phyloP scores from a whole-genome alignment of 2,113 vertebrate species.

The Haemorhous mexicanus region DNA sequence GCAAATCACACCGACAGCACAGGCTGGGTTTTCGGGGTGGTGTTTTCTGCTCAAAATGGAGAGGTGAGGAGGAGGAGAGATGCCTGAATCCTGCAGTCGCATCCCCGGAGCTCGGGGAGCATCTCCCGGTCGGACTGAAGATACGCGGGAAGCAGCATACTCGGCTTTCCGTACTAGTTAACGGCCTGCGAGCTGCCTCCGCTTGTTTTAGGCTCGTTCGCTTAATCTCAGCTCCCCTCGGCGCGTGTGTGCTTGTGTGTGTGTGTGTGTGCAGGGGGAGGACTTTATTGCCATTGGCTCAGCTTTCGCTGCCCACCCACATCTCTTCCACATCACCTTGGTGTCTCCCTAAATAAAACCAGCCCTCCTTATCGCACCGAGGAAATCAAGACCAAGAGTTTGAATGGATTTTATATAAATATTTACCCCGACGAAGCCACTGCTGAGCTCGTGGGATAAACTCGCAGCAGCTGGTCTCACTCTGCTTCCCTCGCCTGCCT shows the following conservation, averaged over 20 bases:
- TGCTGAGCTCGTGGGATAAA: slow-evolving; percentile 65
- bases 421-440: slow-evolving; percentile 66
- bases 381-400: slow-evolving; percentile 81
- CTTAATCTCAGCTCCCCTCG: slow-evolving; percentile 70
- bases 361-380: slow-evolving; percentile 79
- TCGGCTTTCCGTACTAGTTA: slow-evolving; percentile 51
- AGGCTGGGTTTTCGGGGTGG: neutral
- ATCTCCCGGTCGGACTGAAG: neutral
- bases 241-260: slow-evolving; percentile 59
- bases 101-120: neutral
- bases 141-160: slow-evolving; percentile 22
- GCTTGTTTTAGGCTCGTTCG: slow-evolving; percentile 61
- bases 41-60: slow-evolving; percentile 9
- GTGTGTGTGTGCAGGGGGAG: slow-evolving; percentile 72
- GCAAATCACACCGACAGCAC: neutral
- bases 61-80: slow-evolving; percentile 4
- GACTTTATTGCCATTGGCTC: slow-evolving; percentile 80
- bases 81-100: slow-evolving; percentile 11
- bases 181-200: slow-evolving; percentile 55
- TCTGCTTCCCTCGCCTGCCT: neutral
- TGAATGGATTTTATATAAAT: slow-evolving; percentile 81
- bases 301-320: slow-evolving; percentile 80
- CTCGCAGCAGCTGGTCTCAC: slow-evolving; percentile 35
- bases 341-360: slow-evolving; percentile 86
- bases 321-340: slow-evolving; percentile 83